Evolutionary conservation across 2,113 vertebrate species (phyloP).

Genomic region (Arvicanthis niloticus): DNA sequence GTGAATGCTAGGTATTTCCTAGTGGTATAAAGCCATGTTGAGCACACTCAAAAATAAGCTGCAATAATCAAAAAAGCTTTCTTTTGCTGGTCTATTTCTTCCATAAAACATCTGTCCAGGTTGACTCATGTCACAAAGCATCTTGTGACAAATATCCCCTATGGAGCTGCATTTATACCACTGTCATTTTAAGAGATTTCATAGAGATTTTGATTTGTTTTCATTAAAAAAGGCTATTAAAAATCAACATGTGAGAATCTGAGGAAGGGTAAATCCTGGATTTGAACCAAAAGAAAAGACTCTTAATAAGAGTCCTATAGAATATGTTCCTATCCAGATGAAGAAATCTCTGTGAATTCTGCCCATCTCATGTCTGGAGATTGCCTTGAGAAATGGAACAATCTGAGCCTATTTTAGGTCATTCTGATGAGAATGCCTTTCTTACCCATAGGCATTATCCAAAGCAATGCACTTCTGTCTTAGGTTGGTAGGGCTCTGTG

Average conservation of each 20-base stretch:
- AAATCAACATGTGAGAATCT: constrained; percentile 17
- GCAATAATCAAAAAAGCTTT: not conserved
- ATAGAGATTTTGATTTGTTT: constrained; percentile 50
- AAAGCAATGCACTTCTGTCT: too few relatives aligned
- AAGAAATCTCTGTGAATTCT: constrained; percentile 38
- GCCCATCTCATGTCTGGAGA: constrained; percentile 2
- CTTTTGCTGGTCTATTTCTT: not conserved
- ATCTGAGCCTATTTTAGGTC: not conserved
- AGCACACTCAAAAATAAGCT: not conserved
- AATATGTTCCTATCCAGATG: not conserved
- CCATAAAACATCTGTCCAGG: not conserved
- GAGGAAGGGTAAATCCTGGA: not conserved
- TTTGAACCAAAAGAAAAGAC: not conserved
- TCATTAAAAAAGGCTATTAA: constrained; percentile 32
- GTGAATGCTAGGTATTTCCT: not conserved
- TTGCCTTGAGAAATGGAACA: not conserved
- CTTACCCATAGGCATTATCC: too few relatives aligned
- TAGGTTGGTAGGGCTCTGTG: too few relatives aligned
- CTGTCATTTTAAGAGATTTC: not conserved
- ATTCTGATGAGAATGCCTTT: too few relatives aligned
- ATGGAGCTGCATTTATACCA: not conserved
- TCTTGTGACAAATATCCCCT: not conserved
- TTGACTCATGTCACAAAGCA: constrained; percentile 39
- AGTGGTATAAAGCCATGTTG: not conserved
- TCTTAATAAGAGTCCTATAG: not conserved